Evolutionary conservation across 2,797 vertebrate genomes (phyloP).

Genomic region (Silurus lanzhouensis): DNA sequence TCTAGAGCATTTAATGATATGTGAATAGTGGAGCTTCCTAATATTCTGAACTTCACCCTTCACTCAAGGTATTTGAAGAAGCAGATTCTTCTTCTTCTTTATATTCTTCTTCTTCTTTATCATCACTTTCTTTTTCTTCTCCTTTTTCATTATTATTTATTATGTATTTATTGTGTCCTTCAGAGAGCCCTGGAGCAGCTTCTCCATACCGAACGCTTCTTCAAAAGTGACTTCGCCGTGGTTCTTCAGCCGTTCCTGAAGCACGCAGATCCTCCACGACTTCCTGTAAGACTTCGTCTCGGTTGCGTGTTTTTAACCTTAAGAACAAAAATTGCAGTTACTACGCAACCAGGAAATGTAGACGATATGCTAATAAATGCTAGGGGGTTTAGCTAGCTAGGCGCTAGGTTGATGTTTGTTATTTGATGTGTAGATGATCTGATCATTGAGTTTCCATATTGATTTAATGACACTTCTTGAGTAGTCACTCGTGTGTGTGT

Average conservation of each 20-base stretch:
- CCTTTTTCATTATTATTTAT: too few species aligned
- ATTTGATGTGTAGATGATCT: background rate
- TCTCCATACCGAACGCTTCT: slow-evolving; percentile 72
- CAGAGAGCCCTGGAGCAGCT: slow-evolving; percentile 76
- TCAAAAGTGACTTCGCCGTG: slow-evolving; percentile 77
- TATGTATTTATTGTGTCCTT: background rate
- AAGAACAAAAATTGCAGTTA: too few species aligned
- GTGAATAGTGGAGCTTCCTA: background rate
- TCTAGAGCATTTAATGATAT: background rate
- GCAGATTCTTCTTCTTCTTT: too few species aligned
- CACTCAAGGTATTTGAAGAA: background rate
- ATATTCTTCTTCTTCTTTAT: background rate
- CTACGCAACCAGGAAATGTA: background rate
- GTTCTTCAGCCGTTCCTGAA: slow-evolving; percentile 80
- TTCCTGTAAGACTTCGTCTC: slow-evolving; percentile 64
- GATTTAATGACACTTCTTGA: too few species aligned
- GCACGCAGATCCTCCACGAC: slow-evolving; percentile 73
- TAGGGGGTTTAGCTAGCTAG: background rate
- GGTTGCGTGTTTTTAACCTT: background rate
- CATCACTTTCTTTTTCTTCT: background rate
- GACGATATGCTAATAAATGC: background rate
- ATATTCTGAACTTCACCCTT: background rate
- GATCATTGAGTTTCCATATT: background rate
- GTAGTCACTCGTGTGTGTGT: background rate
- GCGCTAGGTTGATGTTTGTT: background rate